Evolutionary conservation across 1,140 invertebrate genomes (phyloP).

Genomic region (Heliconius melpomene): DNA sequence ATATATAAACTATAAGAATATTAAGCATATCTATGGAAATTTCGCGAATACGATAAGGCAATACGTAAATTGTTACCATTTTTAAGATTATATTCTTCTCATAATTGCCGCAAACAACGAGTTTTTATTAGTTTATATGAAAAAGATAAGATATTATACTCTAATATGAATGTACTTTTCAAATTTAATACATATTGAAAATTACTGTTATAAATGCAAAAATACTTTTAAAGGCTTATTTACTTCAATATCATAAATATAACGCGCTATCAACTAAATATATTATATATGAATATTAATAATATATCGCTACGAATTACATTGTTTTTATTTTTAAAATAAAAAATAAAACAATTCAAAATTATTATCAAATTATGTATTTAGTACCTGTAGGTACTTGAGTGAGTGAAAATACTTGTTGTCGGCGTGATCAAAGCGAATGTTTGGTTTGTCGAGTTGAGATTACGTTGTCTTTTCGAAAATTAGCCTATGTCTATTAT

Average conservation of each 20-base stretch:
- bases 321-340: too few relatives aligned
- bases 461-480: constrained; percentile 72
- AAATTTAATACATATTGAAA: too few relatives aligned
- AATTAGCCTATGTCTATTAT: constrained; percentile 66
- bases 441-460: constrained; percentile 55
- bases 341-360: neutral
- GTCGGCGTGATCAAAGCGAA: constrained; percentile 60
- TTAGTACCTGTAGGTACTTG: neutral
- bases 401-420: constrained; percentile 54
- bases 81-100: neutral
- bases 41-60: neutral
- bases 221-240: too few relatives aligned
- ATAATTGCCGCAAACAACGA: neutral
- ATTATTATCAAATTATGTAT: neutral
- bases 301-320: too few relatives aligned
- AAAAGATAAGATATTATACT: neutral
- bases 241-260: too few relatives aligned
- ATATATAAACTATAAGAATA: neutral
- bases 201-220: too few relatives aligned
- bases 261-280: too few relatives aligned
- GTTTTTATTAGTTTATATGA: neutral
- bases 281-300: too few relatives aligned
- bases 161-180: too few relatives aligned
- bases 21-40: neutral
- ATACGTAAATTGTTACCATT: neutral